Conservation (phyloP, 1,140 invertebrate species). For the Pachyrhynchus sulphureomaculatus region DNA sequence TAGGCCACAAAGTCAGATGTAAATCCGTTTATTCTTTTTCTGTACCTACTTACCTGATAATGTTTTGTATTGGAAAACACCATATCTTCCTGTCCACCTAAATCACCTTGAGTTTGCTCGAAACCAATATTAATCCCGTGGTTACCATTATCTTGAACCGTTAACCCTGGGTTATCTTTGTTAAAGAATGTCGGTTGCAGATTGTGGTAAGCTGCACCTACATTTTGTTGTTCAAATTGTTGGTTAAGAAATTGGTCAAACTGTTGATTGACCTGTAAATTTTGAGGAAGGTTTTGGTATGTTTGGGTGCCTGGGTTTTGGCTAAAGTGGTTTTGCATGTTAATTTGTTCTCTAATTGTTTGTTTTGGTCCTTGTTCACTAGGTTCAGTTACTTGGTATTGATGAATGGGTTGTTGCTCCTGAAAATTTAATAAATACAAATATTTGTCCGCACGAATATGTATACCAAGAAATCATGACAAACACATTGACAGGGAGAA, state of each 20-base stretch:
- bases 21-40: not conserved
- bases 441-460: no score
- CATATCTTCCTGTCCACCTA: constrained; percentile 6
- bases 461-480: no score
- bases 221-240: not conserved
- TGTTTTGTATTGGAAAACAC: constrained; percentile 10
- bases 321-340: constrained; percentile 4
- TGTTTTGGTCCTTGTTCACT: constrained; percentile 10
- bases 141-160: constrained; percentile 5
- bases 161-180: constrained; percentile 4
- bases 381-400: constrained; percentile 20
- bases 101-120: not conserved
- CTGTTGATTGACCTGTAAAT: not conserved
- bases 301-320: not conserved
- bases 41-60: constrained; percentile 1
- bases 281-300: not conserved
- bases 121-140: constrained; percentile 17
- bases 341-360: constrained; percentile 3
- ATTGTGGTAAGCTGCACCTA: not conserved
- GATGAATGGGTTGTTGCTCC: constrained; percentile 11
- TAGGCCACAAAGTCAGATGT: no score
- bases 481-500: no score
- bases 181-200: not conserved
- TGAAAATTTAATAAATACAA: not conserved
- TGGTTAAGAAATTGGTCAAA: not conserved